Percentiles rank a stretch among this genome's conserved stretches.
Evolutionary conservation across 1,140 invertebrate genomes (phyloP).

Genomic region (Catajapyx aquilonaris): DNA sequence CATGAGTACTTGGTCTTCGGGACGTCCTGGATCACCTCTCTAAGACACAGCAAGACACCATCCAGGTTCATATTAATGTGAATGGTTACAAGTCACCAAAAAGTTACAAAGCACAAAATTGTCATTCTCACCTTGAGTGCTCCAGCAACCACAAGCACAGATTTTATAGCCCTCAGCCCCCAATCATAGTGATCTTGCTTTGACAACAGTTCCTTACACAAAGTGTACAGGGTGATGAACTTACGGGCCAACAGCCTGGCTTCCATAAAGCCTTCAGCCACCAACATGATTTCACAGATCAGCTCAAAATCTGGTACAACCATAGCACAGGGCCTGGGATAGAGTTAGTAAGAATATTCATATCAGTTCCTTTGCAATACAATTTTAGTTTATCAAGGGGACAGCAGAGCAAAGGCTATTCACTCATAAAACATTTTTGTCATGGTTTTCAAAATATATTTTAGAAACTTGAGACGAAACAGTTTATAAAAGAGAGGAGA

Average conservation of each 20-base stretch:
- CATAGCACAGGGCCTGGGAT: slow-evolving; percentile 72
- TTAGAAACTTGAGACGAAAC: too few species aligned
- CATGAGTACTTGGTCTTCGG: slow-evolving; percentile 96
- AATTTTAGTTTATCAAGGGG: too few species aligned
- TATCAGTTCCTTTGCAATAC: too few species aligned
- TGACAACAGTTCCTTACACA: slow-evolving; percentile 69
- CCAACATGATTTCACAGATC: slow-evolving; percentile 86
- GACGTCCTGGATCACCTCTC: slow-evolving; percentile 69
- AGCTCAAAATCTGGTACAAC: slow-evolving; percentile 82
- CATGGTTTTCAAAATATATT: too few species aligned
- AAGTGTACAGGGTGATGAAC: slow-evolving; percentile 72
- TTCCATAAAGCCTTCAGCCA: slow-evolving; percentile 78
- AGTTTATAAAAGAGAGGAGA: too few species aligned
- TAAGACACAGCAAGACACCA: slow-evolving; percentile 16
- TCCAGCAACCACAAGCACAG: slow-evolving; percentile 76
- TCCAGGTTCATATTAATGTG: too few species aligned
- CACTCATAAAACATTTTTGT: too few species aligned
- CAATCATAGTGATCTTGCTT: slow-evolving; percentile 93
- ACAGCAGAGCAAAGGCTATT: too few species aligned
- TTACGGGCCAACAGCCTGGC: slow-evolving; percentile 67
- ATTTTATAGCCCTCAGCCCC: slow-evolving; percentile 81
- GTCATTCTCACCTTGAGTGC: slow-evolving; percentile 29
- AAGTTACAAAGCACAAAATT: slow-evolving; percentile 2
- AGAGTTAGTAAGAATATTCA: too few species aligned
- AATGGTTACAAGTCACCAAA: neutral